These are phyloP conservation scores for Ostrea denselamellosa DNA, from an alignment of 1,140 invertebrate species.

Conservation along the genomic window DNA sequence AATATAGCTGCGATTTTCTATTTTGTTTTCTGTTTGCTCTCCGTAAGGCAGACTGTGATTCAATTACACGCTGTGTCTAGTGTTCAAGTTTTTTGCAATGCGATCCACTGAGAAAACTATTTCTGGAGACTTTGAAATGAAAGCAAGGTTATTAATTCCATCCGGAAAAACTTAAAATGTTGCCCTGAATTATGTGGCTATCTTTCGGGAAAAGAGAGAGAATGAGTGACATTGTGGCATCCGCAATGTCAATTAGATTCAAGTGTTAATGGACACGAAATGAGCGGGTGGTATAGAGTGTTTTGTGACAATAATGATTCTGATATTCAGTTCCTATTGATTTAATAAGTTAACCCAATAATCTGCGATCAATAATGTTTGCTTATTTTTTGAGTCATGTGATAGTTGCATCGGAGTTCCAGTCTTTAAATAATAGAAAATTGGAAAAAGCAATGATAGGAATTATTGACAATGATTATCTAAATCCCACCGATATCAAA, in stretches of 20 bases:
- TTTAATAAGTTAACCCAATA: not conserved
- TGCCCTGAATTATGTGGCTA: not conserved
- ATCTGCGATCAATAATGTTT: not conserved
- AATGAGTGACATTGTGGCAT: not conserved
- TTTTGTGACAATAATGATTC: not conserved
- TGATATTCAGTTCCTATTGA: not conserved
- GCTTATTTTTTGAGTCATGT: not conserved
- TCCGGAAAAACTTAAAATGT: not conserved
- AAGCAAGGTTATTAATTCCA: not conserved
- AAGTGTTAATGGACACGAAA: not conserved
- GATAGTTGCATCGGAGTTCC: not conserved
- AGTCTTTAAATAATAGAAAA: not conserved
- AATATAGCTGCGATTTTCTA: no score
- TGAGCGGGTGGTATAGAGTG: conserved; percentile 3
- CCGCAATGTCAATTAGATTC: not conserved
- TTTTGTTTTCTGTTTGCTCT: not conserved
- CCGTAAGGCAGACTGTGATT: not conserved
- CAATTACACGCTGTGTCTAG: not conserved
- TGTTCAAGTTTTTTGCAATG: not conserved
- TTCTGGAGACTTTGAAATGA: not conserved
- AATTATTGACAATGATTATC: no score
- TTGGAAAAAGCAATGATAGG: no score
- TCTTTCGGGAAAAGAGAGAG: not conserved
- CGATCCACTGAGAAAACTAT: not conserved
- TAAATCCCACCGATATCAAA: no score